Evolutionary conservation across 1,140 invertebrate species (phyloP).

Genomic region (Stegodyphus dumicola): DNA sequence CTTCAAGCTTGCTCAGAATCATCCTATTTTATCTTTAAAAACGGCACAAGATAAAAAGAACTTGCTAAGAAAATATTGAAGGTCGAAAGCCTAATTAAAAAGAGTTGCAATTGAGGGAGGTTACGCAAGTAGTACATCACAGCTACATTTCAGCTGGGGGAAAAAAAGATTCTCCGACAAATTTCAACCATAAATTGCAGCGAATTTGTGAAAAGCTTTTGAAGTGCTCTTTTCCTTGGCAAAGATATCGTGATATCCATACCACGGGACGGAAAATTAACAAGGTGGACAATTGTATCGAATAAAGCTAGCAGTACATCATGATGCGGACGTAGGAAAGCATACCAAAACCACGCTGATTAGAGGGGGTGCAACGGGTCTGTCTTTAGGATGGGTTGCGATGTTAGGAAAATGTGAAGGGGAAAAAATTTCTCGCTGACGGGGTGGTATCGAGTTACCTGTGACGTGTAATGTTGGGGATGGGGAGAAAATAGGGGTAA

Average conservation of each 20-base stretch:
- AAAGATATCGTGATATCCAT: background rate
- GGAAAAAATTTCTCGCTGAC: slow-evolving; percentile 49
- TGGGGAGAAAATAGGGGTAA: slow-evolving; percentile 31
- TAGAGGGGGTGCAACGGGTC: background rate
- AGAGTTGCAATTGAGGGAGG: background rate
- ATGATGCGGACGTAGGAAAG: slow-evolving; percentile 13
- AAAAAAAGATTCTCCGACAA: background rate
- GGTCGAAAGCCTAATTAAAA: background rate
- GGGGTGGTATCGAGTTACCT: slow-evolving; percentile 48
- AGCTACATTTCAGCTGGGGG: background rate
- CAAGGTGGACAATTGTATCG: slow-evolving; percentile 30
- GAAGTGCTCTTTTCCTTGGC: background rate
- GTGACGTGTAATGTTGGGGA: slow-evolving; percentile 30
- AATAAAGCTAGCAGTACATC: slow-evolving; percentile 49
- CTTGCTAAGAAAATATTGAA: too few relatives aligned
- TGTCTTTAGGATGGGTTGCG: background rate
- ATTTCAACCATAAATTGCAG: background rate
- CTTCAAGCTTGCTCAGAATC: too few relatives aligned
- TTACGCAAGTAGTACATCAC: background rate
- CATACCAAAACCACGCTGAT: slow-evolving; percentile 21
- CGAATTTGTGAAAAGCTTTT: background rate
- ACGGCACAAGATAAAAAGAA: too few relatives aligned
- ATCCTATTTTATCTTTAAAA: too few relatives aligned
- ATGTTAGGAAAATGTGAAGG: slow-evolving; percentile 15
- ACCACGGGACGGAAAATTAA: slow-evolving; percentile 16